Evolutionary conservation across 2,797 vertebrate genomes (phyloP).

Genomic region (Hyperoplus immaculatus): DNA sequence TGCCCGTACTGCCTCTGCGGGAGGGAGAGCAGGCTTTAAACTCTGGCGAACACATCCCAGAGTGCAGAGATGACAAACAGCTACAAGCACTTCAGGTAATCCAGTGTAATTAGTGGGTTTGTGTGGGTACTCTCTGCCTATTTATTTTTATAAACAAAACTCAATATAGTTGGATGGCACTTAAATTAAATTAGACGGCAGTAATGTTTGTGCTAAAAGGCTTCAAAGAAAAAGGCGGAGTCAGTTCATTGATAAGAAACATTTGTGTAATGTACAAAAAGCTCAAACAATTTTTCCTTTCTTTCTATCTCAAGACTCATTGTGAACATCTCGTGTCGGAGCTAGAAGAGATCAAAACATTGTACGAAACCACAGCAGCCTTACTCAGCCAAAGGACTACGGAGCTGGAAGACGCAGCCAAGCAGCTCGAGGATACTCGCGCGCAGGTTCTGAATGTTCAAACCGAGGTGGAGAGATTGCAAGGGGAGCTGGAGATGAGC

Average conservation of each 20-base stretch:
- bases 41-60: conserved; percentile 62
- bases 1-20: conserved; percentile 75
- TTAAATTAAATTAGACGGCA: background rate
- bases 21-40: conserved; percentile 75
- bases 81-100: conserved; percentile 74
- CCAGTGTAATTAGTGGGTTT: background rate
- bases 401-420: conserved; percentile 67
- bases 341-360: conserved; percentile 75
- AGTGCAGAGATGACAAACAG: conserved; percentile 58
- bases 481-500: conserved; percentile 76
- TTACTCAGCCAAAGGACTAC: conserved; percentile 75
- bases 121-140: background rate
- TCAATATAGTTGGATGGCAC: background rate
- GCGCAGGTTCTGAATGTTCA: conserved; percentile 67
- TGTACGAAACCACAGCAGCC: conserved; percentile 65
- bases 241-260: background rate
- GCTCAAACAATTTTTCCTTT: background rate
- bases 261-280: background rate
- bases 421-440: conserved; percentile 59
- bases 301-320: conserved; percentile 64
- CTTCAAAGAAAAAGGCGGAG: background rate
- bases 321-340: conserved; percentile 76
- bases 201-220: conserved; percentile 5
- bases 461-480: conserved; percentile 74
- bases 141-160: background rate